phyloP scores from a whole-genome alignment of 2,113 vertebrate genomes.

The Blennius ocellaris region DNA sequence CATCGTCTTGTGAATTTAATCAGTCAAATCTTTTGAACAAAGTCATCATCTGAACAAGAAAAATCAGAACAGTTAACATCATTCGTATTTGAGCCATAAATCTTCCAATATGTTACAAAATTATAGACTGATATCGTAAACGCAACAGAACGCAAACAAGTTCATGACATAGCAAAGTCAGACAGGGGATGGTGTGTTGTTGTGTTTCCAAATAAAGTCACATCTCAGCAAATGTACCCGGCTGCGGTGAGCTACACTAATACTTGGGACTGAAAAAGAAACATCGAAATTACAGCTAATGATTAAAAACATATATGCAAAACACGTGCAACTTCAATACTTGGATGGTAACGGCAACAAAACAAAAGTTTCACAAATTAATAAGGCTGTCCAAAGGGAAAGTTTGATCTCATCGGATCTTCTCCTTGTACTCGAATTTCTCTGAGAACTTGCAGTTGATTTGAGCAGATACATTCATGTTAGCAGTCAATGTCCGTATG shows the following conservation, averaged over 20 bases:
- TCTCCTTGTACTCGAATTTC: constrained; percentile 8
- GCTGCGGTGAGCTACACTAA: constrained; percentile 16
- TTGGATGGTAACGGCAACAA: background rate
- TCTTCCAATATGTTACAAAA: constrained; percentile 76
- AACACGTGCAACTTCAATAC: constrained; percentile 38
- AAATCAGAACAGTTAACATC: constrained; percentile 74
- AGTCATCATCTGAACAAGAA: constrained; percentile 65
- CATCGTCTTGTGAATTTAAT: constrained; percentile 68
- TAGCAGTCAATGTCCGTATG: constrained; percentile 12
- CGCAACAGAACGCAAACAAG: constrained; percentile 61
- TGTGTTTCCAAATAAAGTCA: constrained; percentile 23
- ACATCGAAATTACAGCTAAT: constrained; percentile 19
- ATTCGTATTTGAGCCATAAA: constrained; percentile 63
- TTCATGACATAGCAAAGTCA: constrained; percentile 44
- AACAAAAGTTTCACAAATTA: constrained; percentile 10
- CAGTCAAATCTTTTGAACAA: constrained; percentile 67
- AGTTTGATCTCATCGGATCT: constrained; percentile 30
- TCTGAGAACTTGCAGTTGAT: constrained; percentile 20
- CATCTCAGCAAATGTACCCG: constrained; percentile 23
- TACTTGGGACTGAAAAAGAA: constrained; percentile 33
- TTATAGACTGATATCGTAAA: constrained; percentile 62
- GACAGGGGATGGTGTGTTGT: constrained; percentile 33
- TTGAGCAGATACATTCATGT: constrained; percentile 67
- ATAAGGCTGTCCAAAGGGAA: constrained; percentile 47
- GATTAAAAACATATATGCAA: constrained; percentile 12